Evolutionary conservation across 2,797 vertebrate genomes (phyloP), one percentile per base, ranked within the genome.

Genomic region (Oryzias dopingdopingensis): DNA sequence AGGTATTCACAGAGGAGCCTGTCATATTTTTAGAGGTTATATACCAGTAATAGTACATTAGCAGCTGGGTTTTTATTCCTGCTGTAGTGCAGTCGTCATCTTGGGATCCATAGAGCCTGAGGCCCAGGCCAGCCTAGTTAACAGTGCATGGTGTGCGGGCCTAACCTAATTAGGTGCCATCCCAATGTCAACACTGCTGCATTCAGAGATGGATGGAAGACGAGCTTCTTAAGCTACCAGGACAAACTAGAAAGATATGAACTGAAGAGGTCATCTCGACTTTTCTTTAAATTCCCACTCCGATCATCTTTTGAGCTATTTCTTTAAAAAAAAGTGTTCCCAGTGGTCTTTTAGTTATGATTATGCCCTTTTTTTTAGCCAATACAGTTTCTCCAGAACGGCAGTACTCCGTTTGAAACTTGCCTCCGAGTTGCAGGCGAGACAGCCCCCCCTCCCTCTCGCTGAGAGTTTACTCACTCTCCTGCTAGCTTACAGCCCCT

Each of bases 121-220:
- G 87, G 88, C 86, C 78, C 57, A 66, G 76, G 79, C 78, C 85
- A 88, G 84, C 85, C 86, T 81, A 86, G 84, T 89, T 86, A 86
- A 74, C 88, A 77, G 70, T 81, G 82, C 83, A 83, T 63, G 86
- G 86, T 86, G 84, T 66, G 79, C 83, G 56, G 80, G 72, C 61
- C 80, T 82, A 88, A 89, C 86, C 84, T 87, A 87, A 90, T 89
- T 88, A 89, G 87, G 79, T 85, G 85, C 79, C 86, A 82, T 87
- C 83, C 80, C 86, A 86, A 84, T 86, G 89, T 89, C 89, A 89
- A 88, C 86, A 88, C 82, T 65, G 79, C 87, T 80, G 84, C 37
- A 79, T 76, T 86, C 71, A 62, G 72, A 56, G 74, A 42, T 78
- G 81, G 83, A 88, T 76, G 80, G 81, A 89, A 87, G 81, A 86